A percentile compares a stretch with the other conserved stretches of the same genome.
Conservation (phyloP, 2,797 vertebrate genomes). For the Thunnus albacares region DNA sequence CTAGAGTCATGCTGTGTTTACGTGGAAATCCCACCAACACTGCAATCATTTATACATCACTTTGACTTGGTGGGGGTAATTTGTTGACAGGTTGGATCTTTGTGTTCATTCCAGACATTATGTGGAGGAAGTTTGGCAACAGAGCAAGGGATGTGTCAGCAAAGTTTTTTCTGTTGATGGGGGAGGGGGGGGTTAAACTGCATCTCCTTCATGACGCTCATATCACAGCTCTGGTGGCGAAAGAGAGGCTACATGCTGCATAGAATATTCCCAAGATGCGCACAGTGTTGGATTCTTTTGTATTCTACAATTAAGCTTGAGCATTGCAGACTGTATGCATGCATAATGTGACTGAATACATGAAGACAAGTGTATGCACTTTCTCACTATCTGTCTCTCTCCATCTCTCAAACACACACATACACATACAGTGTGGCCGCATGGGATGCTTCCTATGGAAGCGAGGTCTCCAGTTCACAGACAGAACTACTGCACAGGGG, state of each 20-base stretch:
- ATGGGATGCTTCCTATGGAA: conserved; percentile 53
- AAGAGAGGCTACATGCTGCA: conserved; percentile 15
- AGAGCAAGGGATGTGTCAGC: conserved; percentile 46
- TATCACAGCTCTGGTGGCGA: conserved; percentile 27
- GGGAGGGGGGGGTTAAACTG: conserved; percentile 25
- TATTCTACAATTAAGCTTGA: conserved; percentile 3
- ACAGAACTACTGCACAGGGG: conserved; percentile 57
- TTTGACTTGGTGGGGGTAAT: conserved; percentile 43
- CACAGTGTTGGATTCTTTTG: conserved; percentile 13
- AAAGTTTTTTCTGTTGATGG: conserved; percentile 22
- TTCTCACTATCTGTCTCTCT: conserved; percentile 22
- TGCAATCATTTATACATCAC: conserved; percentile 52
- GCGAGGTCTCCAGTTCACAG: conserved; percentile 58
- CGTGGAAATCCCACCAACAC: conserved; percentile 63
- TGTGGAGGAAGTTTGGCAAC: conserved; percentile 56
- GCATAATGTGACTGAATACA: conserved; percentile 14
- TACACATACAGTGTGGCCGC: conserved; percentile 17
- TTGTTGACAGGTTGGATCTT: conserved; percentile 62
- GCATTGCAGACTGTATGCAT: conserved; percentile 18
- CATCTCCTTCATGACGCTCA: conserved; percentile 24
- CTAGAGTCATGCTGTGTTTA: conserved; percentile 43
- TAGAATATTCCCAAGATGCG: conserved; percentile 19
- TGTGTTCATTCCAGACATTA: conserved; percentile 60
- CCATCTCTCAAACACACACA: conserved; percentile 25
- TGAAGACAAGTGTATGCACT: conserved; percentile 8